Evolutionary conservation across 2,797 vertebrate species (phyloP).

Genomic region (Ciconia nigra): DNA sequence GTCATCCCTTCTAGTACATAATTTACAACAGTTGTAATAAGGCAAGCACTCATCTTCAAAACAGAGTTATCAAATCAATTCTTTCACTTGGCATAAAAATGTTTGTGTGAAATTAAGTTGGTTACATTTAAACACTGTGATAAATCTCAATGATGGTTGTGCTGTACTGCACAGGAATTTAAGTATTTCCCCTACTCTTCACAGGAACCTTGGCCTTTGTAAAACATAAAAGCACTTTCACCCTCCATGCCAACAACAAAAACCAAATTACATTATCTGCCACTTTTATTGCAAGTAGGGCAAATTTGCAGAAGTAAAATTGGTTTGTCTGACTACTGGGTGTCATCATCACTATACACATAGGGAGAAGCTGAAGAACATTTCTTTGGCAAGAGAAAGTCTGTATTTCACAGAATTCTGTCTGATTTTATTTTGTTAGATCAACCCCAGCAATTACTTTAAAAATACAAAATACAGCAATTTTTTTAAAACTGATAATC

Average conservation of each 20-base stretch:
- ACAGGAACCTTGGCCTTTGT: background rate
- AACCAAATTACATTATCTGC: slow-evolving; percentile 36
- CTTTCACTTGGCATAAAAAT: slow-evolving; percentile 50
- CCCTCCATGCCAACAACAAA: slow-evolving; percentile 12
- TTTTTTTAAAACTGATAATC: background rate
- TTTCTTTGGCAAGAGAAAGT: slow-evolving; percentile 31
- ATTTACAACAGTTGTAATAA: slow-evolving; percentile 30
- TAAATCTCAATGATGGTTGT: slow-evolving; percentile 18
- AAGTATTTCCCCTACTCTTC: slow-evolving; percentile 11
- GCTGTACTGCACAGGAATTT: background rate
- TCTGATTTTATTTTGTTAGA: background rate
- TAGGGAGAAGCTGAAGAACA: background rate
- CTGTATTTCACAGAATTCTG: background rate
- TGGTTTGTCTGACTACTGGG: background rate
- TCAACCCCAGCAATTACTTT: background rate
- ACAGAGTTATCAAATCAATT: slow-evolving; percentile 49
- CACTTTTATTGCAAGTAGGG: background rate
- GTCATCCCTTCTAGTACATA: background rate
- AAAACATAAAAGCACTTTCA: background rate
- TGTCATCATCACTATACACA: slow-evolving; percentile 22
- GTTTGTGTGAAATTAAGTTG: slow-evolving; percentile 63
- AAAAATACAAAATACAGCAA: background rate
- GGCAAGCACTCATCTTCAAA: slow-evolving; percentile 14
- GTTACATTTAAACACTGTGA: slow-evolving; percentile 56
- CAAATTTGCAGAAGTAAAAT: slow-evolving; percentile 24